These are phyloP conservation scores for Danionella cerebrum DNA, from an alignment of 2,113 vertebrate species.

Conservation along the genomic window DNA sequence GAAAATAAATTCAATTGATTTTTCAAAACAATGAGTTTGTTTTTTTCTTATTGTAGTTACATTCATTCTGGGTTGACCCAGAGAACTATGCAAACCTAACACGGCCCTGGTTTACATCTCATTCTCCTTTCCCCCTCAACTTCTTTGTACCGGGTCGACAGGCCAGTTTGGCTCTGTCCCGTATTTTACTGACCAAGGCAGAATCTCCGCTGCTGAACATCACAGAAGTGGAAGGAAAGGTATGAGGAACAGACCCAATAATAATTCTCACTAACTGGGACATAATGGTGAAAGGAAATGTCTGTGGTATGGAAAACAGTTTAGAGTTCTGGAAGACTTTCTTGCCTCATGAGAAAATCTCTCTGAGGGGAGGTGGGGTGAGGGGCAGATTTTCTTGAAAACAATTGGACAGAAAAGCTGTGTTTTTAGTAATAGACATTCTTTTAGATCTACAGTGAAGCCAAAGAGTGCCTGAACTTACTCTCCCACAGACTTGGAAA, in stretches of 20 bases:
- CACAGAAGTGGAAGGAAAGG: conserved; percentile 87
- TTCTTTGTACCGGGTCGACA: conserved; percentile 79
- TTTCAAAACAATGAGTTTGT: not conserved
- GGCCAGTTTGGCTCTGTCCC: conserved; percentile 75
- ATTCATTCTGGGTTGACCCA: conserved; percentile 96
- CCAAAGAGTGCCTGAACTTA: conserved; percentile 95
- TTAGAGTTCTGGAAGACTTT: not conserved
- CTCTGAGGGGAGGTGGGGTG: not conserved
- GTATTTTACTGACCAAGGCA: conserved; percentile 84
- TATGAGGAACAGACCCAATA: conserved; percentile 42
- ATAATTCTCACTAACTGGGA: not conserved
- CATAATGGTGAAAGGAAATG: not conserved
- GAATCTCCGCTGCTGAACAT: conserved; percentile 77
- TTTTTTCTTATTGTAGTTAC: conserved; percentile 66
- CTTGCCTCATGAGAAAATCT: not conserved
- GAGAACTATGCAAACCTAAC: conserved; percentile 91
- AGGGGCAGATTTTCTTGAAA: not conserved
- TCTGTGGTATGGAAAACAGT: conserved; percentile 38
- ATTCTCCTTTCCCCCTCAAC: conserved; percentile 83
- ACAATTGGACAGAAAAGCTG: not conserved
- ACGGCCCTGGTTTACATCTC: conserved; percentile 91
- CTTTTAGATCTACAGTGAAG: conserved; percentile 89
- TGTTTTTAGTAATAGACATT: conserved; percentile 8
- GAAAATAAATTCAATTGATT: too few species aligned
- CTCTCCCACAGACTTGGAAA: conserved; percentile 87